phyloP scores from a whole-genome alignment of 2,113 vertebrate genomes.

The Sinocyclocheilus maitianheensis region DNA sequence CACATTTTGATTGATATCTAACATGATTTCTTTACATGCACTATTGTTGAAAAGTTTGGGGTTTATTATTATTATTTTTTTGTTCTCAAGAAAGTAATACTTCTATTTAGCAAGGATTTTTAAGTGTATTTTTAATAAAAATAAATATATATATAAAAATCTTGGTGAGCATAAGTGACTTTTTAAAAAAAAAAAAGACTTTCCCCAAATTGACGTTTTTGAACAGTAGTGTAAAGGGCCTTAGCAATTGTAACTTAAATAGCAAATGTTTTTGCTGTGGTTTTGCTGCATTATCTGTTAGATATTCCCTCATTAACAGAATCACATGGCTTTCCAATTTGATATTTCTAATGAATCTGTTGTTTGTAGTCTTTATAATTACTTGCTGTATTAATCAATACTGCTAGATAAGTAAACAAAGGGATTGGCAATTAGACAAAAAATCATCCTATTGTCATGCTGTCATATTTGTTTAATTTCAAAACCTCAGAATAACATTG shows the following conservation, averaged over 20 bases:
- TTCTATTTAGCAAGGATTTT: too few relatives aligned
- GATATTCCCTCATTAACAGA: neutral
- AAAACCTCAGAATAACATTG: conserved; percentile 3
- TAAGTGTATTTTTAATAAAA: too few relatives aligned
- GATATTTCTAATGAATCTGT: conserved; percentile 26
- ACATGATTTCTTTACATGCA: too few relatives aligned
- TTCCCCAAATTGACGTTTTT: too few relatives aligned
- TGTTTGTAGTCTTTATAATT: conserved; percentile 42
- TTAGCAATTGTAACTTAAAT: neutral
- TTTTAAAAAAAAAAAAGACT: too few relatives aligned
- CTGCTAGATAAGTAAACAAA: conserved; percentile 30
- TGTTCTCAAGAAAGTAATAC: too few relatives aligned
- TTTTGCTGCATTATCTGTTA: neutral
- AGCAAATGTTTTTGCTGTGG: neutral
- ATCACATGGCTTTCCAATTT: neutral
- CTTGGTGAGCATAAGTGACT: too few relatives aligned
- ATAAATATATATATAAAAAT: too few relatives aligned
- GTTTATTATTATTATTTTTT: too few relatives aligned
- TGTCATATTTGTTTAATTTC: conserved; percentile 46
- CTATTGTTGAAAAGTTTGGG: neutral
- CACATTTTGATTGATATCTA: too few relatives aligned
- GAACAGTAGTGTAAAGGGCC: neutral
- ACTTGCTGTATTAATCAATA: conserved; percentile 37
- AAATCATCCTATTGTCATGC: conserved; percentile 15
- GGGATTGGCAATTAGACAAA: conserved; percentile 42